phyloP scores from a whole-genome alignment of 2,113 vertebrate species.

The Thalassoma bifasciatum region DNA sequence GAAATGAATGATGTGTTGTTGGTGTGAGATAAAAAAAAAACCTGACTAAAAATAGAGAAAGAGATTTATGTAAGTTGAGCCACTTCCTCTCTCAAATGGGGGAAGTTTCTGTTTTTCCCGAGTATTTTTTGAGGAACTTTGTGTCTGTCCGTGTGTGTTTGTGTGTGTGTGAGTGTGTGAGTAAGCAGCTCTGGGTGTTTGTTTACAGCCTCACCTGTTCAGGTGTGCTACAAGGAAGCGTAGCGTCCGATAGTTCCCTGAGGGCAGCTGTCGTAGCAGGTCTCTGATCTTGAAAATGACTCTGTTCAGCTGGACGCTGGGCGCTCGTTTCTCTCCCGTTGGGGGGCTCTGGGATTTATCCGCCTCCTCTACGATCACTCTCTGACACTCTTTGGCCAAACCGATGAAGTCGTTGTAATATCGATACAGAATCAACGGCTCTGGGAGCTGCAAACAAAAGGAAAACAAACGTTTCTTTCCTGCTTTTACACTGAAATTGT shows the following conservation, averaged over 20 bases:
- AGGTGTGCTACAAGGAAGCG: conserved; percentile 92
- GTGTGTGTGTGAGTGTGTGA: not conserved
- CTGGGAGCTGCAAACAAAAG: conserved; percentile 88
- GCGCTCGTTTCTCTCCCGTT: conserved; percentile 61
- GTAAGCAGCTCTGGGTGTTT: not conserved
- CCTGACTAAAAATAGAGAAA: not conserved
- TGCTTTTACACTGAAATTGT: not conserved
- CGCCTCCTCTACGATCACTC: conserved; percentile 83
- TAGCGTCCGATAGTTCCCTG: conserved; percentile 91
- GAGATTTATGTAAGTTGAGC: not conserved
- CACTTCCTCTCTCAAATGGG: conserved; percentile 48
- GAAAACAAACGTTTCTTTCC: conserved; percentile 15
- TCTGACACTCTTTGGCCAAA: conserved; percentile 92
- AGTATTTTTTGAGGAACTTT: conserved; percentile 41
- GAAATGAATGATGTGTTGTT: not conserved
- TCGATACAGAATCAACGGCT: conserved; percentile 93
- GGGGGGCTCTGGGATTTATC: conserved; percentile 72
- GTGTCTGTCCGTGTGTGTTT: too few relatives aligned
- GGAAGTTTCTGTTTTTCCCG: conserved; percentile 49
- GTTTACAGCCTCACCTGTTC: conserved; percentile 83
- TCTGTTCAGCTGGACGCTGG: conserved; percentile 86
- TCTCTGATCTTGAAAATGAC: conserved; percentile 92
- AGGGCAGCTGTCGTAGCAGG: conserved; percentile 90
- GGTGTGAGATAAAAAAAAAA: conserved; percentile 1
- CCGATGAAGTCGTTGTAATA: conserved; percentile 96